phyloP scores from a whole-genome alignment of 1,140 invertebrate genomes.

The Apis mellifera region DNA sequence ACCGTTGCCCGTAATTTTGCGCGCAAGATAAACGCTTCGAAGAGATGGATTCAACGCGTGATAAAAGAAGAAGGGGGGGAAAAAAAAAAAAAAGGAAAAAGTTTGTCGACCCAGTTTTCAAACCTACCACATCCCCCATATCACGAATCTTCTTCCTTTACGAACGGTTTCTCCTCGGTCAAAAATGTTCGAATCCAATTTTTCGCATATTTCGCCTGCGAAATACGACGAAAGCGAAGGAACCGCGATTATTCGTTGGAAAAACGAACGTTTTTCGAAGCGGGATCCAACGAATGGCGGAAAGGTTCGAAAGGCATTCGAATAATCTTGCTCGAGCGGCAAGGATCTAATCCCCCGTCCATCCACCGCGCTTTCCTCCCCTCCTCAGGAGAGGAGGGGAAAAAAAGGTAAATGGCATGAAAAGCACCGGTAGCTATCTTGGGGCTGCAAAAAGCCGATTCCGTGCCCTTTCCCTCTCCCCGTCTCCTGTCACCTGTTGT shows the following conservation, averaged over 20 bases:
- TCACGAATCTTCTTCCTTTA: constrained; percentile 17
- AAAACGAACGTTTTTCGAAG: not conserved
- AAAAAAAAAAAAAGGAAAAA: not conserved
- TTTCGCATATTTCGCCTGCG: not conserved
- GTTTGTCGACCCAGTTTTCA: not conserved
- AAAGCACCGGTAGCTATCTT: not conserved
- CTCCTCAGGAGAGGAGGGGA: too few species aligned
- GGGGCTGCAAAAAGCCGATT: not conserved
- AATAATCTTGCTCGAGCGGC: not conserved
- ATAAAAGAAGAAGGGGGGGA: not conserved
- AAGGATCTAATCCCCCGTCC: not conserved
- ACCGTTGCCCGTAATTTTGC: not conserved
- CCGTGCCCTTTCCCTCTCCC: not conserved
- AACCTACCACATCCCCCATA: too few species aligned
- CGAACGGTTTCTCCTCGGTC: not conserved
- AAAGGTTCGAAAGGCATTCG: not conserved
- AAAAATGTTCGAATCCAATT: not conserved
- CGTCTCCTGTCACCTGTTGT: constrained; percentile 39
- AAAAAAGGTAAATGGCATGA: not conserved
- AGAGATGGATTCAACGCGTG: not conserved
- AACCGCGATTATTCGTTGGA: not conserved
- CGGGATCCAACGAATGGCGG: not conserved
- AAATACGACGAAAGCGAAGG: not conserved
- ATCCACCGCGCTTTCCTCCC: not conserved
- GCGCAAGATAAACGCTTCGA: not conserved